Conservation (phyloP, 23 tunicate species). For the Ascidia mentula region DNA sequence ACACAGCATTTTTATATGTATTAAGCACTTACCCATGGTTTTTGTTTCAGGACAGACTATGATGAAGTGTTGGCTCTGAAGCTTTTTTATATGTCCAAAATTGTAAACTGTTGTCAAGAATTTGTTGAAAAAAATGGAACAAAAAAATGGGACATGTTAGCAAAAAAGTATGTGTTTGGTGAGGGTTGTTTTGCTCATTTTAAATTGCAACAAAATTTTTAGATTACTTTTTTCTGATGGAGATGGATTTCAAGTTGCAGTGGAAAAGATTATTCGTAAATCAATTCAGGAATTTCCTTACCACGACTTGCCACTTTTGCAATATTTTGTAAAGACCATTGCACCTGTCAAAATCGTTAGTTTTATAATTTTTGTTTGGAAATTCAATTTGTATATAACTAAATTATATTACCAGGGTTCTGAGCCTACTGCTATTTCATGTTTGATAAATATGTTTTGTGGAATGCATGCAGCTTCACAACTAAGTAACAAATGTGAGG, state of each 20-base stretch:
- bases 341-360: constrained; percentile 55
- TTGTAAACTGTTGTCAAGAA: constrained; percentile 18
- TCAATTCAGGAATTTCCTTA: constrained; percentile 55
- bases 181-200: background rate
- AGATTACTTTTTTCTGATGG: constrained; percentile 56
- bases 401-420: constrained; percentile 46
- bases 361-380: background rate
- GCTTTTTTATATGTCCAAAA: constrained; percentile 51
- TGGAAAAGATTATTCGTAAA: constrained; percentile 64
- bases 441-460: constrained; percentile 58
- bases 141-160: constrained; percentile 30
- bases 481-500: constrained; percentile 42
- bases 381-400: background rate
- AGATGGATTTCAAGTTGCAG: constrained; percentile 55
- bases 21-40: background rate
- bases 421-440: constrained; percentile 57
- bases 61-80: constrained; percentile 87
- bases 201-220: background rate
- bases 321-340: constrained; percentile 58
- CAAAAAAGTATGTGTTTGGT: constrained; percentile 34
- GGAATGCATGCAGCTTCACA: constrained; percentile 61
- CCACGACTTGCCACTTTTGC: constrained; percentile 58
- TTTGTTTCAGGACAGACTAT: constrained; percentile 62
- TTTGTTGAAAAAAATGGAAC: constrained; percentile 12
- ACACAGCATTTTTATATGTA: too few species aligned